phyloP scores from a whole-genome alignment of 2,888 invertebrate species.

The Lochmaea crataegi region DNA sequence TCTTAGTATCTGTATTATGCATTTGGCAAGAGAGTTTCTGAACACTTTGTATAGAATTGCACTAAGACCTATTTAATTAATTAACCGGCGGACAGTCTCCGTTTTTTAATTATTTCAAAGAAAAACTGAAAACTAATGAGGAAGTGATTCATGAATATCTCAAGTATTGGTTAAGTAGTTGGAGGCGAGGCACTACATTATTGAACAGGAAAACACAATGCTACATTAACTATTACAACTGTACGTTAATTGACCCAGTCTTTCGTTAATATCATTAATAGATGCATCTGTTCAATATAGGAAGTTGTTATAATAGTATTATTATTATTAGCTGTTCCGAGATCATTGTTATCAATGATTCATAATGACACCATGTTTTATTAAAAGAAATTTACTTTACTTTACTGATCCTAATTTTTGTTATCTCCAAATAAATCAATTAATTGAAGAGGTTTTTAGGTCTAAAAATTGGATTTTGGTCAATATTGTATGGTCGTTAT shows the following conservation, averaged over 20 bases:
- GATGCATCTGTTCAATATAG: background rate
- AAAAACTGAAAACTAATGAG: conserved; percentile 15
- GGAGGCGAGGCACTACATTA: background rate
- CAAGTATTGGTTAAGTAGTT: conserved; percentile 21
- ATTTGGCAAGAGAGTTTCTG: no score
- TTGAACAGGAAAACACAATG: conserved; percentile 11
- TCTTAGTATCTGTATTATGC: no score
- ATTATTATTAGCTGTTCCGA: background rate
- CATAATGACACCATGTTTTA: no score
- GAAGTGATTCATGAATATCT: conserved; percentile 29
- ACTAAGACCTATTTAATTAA: background rate
- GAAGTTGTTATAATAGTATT: background rate
- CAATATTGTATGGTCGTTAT: no score
- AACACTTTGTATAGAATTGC: background rate
- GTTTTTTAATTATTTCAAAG: background rate
- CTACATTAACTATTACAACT: background rate
- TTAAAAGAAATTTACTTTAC: no score
- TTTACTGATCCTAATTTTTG: no score
- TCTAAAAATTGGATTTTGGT: no score
- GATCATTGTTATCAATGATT: background rate
- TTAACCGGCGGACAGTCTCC: background rate
- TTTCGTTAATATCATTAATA: background rate
- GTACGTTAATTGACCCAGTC: background rate
- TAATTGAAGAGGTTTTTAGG: no score
- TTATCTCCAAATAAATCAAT: no score